Base-by-base conservation (phyloP, 2,888 invertebrate genomes). In the Fragum fragum region DNA sequence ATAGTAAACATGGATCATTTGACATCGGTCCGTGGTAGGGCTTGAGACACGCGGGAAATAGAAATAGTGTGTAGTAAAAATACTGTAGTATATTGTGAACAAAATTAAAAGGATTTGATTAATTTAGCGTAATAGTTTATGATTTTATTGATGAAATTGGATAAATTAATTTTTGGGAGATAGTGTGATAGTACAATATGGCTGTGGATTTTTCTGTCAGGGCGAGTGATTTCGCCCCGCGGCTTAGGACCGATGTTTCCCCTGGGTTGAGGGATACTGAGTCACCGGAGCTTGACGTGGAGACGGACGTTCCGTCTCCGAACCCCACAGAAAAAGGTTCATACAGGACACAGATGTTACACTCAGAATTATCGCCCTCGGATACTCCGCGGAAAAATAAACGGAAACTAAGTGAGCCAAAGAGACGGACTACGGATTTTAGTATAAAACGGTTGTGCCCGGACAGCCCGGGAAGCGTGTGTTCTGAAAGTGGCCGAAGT, bases 381-480 rank as follows among this genome's bases (percentile, higher is more conserved):
- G 87, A 87, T 73, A 87, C 87, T 23, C 89, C 88, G 0, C 81
- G 95, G 87, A 93, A 96, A 86, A 96, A 96, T 91, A 97, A 97
- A 93, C 95, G 97, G 79, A 97, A 97, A 93, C 95, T 96, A 79
- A 95, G 96, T 26, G 96, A 96, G 82, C 96, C 97, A 0, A 90
- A 90, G 74, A 90, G 91, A 71, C 81, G 93, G 47, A 90, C 85
- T 29, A 85, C 90, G 23, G 93, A 93, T 78, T 90, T 93, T 69
- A 89, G 89, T 79, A 91, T 91, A 79, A 94, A 94, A 76, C 82
- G 92, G 36, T 90, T 92, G 70, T 91, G 93, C 84, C 91, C 91
- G 66, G 91, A 91, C 32, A 83, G 85, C 59, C 88, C 79, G 39
- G 88, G 89, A 26, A 90, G 90, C 82, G 90, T 89, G 28, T 88